Conservation (phyloP, 2,888 invertebrate genomes). For the Acrobasis suavella region DNA sequence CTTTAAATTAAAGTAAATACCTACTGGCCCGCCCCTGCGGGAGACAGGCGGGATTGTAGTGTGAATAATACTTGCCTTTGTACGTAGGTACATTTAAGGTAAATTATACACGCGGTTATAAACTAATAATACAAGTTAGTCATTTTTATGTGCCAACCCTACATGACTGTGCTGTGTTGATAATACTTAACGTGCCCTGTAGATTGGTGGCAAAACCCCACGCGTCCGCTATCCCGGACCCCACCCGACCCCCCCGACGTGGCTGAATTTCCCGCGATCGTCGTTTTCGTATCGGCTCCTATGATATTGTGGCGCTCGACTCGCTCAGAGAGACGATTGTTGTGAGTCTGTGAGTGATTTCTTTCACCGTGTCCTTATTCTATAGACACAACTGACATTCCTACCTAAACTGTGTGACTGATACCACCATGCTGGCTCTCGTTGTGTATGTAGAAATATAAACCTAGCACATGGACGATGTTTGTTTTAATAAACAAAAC, state of each 20-base stretch:
- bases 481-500: constrained; percentile 5
- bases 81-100: no score
- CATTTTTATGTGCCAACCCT: not conserved
- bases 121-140: not conserved
- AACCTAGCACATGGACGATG: constrained; percentile 3
- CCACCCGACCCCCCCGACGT: not conserved
- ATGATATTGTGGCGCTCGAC: not conserved
- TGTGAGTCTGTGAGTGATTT: constrained; percentile 13
- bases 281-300: not conserved
- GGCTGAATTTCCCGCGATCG: constrained; percentile 14
- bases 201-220: constrained; percentile 3
- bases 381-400: constrained; percentile 5
- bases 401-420: constrained; percentile 12
- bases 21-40: no score
- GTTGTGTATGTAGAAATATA: constrained; percentile 7
- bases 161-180: constrained; percentile 1
- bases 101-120: no score
- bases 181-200: constrained; percentile 13
- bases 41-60: no score
- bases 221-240: constrained; percentile 12
- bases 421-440: constrained; percentile 8
- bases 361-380: constrained; percentile 10
- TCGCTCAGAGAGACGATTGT: constrained; percentile 4
- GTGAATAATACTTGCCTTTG: no score
- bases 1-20: no score